Base-by-base conservation (phyloP, 2,113 vertebrate species). In the Crocuta crocuta region DNA sequence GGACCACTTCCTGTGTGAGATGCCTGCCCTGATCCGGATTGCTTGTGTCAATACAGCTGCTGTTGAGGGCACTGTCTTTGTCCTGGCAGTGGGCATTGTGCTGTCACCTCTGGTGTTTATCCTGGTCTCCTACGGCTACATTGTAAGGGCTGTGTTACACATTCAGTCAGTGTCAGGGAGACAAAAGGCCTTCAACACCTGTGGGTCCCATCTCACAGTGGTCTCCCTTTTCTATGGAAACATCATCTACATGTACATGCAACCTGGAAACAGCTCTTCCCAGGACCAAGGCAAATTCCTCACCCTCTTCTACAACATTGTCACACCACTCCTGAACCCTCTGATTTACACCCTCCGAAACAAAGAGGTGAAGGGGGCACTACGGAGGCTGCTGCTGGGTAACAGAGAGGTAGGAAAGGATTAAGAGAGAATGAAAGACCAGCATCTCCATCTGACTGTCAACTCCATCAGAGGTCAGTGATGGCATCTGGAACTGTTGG, bases 191-290 rank as follows among this genome's bases (percentile, higher is more conserved):
- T 87, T 97, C 10, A 93, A 81, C 73, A 98, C 89, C 0, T 98
- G 97, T 2, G 89, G 93, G 48, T 97, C 95, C 8, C 98, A 98
- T 16, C 96, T 98, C 71, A 97, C 79, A 0, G 92, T 98, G 39
- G 98, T 98, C n/a, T 97, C 85, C 0, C 89, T 98, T 7, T 98
- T 98, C 88, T 98, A 98, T 4, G 96, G 96, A 17, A 98, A 97
- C 35, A 98, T 98, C 19, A 96, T 98, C 26, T 98, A 98, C 53
- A 97, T 96, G 85, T 98, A 98, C 87, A 97, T 98, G 96, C 97
- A 97, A 43, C 98, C 97, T 0, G 97, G 96, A 5, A 65, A 50
- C 50, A 90, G 24, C 4, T 78, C 76, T 1, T 85, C 85, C 3
- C 71, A 95, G 61, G 96, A 96, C 76, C 90, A 95, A 53, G 93